Percentiles rank a stretch among this genome's conserved stretches.
phyloP scores from a whole-genome alignment of 2,113 vertebrate genomes.

The Myrmophylax atrothorax region DNA sequence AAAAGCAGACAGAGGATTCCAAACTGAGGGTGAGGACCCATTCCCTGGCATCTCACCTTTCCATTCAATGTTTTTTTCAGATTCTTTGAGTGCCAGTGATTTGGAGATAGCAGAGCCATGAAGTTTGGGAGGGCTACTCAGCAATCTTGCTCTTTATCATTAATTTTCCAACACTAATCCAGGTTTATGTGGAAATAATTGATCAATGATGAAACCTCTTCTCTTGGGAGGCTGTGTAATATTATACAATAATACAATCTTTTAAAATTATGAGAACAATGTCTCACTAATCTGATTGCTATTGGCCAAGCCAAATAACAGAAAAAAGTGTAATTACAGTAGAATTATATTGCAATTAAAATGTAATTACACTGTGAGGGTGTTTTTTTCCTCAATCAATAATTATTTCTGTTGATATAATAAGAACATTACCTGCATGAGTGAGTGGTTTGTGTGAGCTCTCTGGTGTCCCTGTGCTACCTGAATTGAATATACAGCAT shows the following conservation, averaged over 20 bases:
- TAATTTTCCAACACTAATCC: constrained; percentile 5
- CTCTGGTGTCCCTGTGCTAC: neutral
- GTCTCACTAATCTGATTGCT: constrained; percentile 32
- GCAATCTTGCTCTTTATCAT: neutral
- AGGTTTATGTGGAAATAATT: constrained; percentile 26
- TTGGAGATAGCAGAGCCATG: neutral
- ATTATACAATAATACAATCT: neutral
- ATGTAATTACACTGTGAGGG: constrained; percentile 27
- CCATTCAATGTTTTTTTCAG: neutral
- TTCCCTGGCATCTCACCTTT: neutral
- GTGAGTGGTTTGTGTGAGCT: neutral
- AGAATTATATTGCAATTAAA: constrained; percentile 64
- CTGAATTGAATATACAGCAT: neutral
- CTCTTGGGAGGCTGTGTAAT: constrained; percentile 13
- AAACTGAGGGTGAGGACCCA: neutral
- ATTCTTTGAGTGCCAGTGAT: neutral
- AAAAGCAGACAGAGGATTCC: neutral
- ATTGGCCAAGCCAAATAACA: constrained; percentile 24
- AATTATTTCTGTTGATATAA: constrained; percentile 55
- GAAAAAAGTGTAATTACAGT: constrained; percentile 51
- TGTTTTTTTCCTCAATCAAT: constrained; percentile 16
- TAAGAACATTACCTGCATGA: constrained; percentile 32
- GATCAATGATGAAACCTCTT: neutral
- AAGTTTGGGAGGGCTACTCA: neutral
- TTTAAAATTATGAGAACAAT: constrained; percentile 18